Evolutionary conservation across 2,797 vertebrate genomes (phyloP).

Genomic region (Enteromius trimaculatus): DNA sequence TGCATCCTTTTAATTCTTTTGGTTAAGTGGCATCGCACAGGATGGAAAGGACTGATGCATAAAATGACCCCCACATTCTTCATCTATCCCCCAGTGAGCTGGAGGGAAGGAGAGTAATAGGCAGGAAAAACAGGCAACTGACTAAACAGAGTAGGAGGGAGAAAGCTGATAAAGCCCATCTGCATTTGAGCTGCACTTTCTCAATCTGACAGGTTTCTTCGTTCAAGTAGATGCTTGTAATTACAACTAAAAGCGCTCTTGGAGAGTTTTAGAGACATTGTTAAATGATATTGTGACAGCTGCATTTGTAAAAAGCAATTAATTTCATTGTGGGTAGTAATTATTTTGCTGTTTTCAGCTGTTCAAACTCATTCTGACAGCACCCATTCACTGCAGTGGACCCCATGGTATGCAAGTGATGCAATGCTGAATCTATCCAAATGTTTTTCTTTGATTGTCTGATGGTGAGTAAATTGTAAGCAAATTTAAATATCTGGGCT

Average conservation of each 20-base stretch:
- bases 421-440: neutral
- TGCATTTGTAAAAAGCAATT: neutral
- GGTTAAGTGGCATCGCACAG: neutral
- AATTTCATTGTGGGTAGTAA: neutral
- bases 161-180: constrained; percentile 28
- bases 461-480: neutral
- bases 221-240: neutral
- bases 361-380: neutral
- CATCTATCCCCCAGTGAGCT: neutral
- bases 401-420: neutral
- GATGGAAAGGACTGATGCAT: neutral
- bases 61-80: constrained; percentile 26
- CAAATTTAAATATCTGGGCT: neutral
- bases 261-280: neutral
- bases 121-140: neutral
- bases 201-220: constrained; percentile 36
- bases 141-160: constrained; percentile 28
- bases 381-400: neutral
- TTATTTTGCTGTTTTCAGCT: neutral
- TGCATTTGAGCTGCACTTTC: constrained; percentile 10
- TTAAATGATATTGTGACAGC: neutral
- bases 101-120: neutral
- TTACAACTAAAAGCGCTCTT: neutral
- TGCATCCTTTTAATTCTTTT: neutral
- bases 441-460: neutral